Conservation (phyloP, 2,888 invertebrate species). For the Harmothoe impar region DNA sequence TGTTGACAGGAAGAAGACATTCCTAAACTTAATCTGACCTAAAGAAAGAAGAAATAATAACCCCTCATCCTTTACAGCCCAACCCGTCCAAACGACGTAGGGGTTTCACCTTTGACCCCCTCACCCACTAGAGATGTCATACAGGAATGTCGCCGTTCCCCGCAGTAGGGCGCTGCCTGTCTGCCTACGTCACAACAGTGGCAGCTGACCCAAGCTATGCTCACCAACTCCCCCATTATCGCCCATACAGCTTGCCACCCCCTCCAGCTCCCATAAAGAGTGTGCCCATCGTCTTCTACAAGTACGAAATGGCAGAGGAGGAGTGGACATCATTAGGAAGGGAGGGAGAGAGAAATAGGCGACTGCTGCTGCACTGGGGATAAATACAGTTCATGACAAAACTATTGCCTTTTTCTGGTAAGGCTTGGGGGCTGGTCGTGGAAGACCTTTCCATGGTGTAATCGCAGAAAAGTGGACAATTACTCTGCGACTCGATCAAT, state of each 20-base stretch:
- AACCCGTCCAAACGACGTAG: background rate
- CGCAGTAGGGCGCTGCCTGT: slow-evolving; percentile 3
- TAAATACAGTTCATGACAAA: slow-evolving; percentile 49
- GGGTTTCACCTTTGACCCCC: background rate
- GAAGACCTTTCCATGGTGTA: slow-evolving; percentile 18
- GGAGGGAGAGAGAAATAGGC: background rate
- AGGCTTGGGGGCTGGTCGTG: background rate
- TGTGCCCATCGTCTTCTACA: background rate
- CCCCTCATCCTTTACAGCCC: background rate
- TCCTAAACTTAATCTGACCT: no score
- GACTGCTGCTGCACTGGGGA: background rate
- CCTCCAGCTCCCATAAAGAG: background rate
- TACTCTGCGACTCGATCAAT: background rate
- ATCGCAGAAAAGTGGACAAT: slow-evolving; percentile 44
- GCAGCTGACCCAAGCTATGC: background rate
- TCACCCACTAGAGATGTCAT: background rate
- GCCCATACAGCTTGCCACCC: background rate
- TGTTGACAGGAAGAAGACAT: no score
- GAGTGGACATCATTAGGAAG: slow-evolving; percentile 4
- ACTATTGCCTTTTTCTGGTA: slow-evolving; percentile 11
- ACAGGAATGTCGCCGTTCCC: background rate
- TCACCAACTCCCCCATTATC: slow-evolving; percentile 30
- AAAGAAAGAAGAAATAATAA: no score
- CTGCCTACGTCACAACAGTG: background rate
- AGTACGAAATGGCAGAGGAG: background rate